Percentiles rank a stretch among this genome's conserved stretches.
phyloP scores from a whole-genome alignment of 2,113 vertebrate species.

The Seriola rivoliana region DNA sequence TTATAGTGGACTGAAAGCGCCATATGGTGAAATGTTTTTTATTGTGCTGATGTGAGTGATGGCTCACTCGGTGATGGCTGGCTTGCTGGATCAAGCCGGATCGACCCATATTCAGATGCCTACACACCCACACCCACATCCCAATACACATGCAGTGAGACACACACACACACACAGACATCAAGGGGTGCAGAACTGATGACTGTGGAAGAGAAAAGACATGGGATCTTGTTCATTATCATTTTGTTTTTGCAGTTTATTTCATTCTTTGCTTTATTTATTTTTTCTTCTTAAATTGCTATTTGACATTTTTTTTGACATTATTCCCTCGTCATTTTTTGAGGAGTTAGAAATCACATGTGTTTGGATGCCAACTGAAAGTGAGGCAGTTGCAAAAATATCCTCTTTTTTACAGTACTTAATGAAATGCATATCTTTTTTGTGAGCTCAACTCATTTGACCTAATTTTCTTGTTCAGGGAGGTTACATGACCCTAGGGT shows the following conservation, averaged over 20 bases:
- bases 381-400: slow-evolving; percentile 15
- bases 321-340: neutral
- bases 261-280: slow-evolving; percentile 5
- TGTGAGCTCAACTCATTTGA: slow-evolving; percentile 72
- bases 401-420: slow-evolving; percentile 56
- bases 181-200: slow-evolving; percentile 35
- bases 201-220: slow-evolving; percentile 37
- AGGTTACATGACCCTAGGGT: slow-evolving; percentile 84
- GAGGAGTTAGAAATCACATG: neutral
- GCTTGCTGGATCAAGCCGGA: slow-evolving; percentile 77
- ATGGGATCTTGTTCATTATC: slow-evolving; percentile 37
- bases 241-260: slow-evolving; percentile 18
- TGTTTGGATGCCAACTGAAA: slow-evolving; percentile 38
- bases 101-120: slow-evolving; percentile 81
- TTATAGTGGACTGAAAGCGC: slow-evolving; percentile 84
- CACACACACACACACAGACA: slow-evolving; percentile 41
- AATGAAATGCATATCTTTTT: slow-evolving; percentile 72
- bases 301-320: neutral
- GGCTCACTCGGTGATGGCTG: slow-evolving; percentile 76
- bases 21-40: slow-evolving; percentile 84
- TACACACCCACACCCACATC: slow-evolving; percentile 47
- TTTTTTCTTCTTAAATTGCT: neutral
- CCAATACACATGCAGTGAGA: slow-evolving; percentile 21
- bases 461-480: slow-evolving; percentile 81
- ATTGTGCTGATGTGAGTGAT: slow-evolving; percentile 83